phyloP scores from a whole-genome alignment of 2,888 invertebrate species.

The Tridacna crocea region DNA sequence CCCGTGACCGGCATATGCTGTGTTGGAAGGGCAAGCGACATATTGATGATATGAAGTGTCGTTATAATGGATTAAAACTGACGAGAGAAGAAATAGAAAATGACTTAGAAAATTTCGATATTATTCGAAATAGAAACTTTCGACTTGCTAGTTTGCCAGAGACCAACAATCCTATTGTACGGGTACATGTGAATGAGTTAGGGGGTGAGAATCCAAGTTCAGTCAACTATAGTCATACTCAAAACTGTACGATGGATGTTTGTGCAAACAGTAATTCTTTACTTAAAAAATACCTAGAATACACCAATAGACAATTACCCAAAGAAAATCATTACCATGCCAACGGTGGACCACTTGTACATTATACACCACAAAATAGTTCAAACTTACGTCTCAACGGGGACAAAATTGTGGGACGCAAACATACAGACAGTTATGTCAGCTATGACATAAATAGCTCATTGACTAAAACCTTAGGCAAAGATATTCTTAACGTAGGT shows the following conservation, averaged over 20 bases:
- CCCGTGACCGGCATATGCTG: constrained; percentile 71
- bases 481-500: constrained; percentile 23
- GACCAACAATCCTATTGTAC: constrained; percentile 48
- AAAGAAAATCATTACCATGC: constrained; percentile 27
- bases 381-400: constrained; percentile 14
- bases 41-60: constrained; percentile 69
- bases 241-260: constrained; percentile 12
- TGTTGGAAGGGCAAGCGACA: constrained; percentile 75
- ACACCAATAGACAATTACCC: constrained; percentile 22
- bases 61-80: constrained; percentile 72
- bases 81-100: constrained; percentile 63
- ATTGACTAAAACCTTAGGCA: constrained; percentile 49
- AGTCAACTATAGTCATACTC: constrained; percentile 13
- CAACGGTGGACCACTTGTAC: constrained; percentile 12
- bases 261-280: constrained; percentile 24
- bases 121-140: constrained; percentile 62
- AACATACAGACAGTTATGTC: constrained; percentile 56
- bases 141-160: constrained; percentile 60
- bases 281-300: constrained; percentile 15
- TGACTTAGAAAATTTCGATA: constrained; percentile 62
- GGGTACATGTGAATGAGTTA: constrained; percentile 53
- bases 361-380: not conserved
- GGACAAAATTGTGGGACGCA: constrained; percentile 47
- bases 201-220: constrained; percentile 31
- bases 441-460: constrained; percentile 58